Base-by-base conservation (phyloP, 2,797 vertebrate genomes). In the Mormyrus hasselquistii region DNA sequence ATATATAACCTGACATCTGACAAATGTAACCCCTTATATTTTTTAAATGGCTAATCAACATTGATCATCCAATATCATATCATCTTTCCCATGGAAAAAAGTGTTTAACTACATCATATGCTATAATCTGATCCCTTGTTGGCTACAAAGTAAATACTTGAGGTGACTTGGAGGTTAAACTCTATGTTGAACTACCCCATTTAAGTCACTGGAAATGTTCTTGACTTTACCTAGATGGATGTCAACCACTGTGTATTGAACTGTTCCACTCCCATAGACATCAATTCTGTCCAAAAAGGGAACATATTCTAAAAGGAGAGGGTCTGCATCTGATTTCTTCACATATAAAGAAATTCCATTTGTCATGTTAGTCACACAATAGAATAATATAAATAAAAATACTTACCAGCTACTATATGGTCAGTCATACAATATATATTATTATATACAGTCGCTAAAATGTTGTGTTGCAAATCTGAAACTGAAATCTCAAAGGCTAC, bases 1-100 rank as follows among this genome's bases (percentile, higher is more conserved):
- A 94, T 92, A 94, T 91, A 94, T 93, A 91, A 91, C 92, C 92
- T 91, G 90, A 93, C 92, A 93, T 52, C 92, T 95, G 94, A 86
- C 87, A 57, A 49, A 88, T 90, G 92, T 94, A 93, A 95, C 79
- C 92, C 90, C 92, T 93, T 94, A 3, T 93, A 92, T 94, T 88
- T 88, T 87, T 90, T 90, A 93, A 90, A 89, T 86, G 84, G 92
- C 91, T 90, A 92, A 89, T 92, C 92, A 90, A 91, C 73, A 90
- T 91, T 86, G 69, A 47, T 57, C 55, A 22, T n/a, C 89, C 92
- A 92, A 90, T 59, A 19, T 38, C 44, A 82, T 90, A 94, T 88
- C 85, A 86, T 69, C 84, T 92, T 91, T 90, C 88, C 89, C 86
- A 82, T 87, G 88, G 91, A 91, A 92, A 91, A 41, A 59, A 22